These are phyloP conservation scores for Pogoniulus pusillus DNA, from an alignment of 2,797 vertebrate genomes.

Conservation along the genomic window DNA sequence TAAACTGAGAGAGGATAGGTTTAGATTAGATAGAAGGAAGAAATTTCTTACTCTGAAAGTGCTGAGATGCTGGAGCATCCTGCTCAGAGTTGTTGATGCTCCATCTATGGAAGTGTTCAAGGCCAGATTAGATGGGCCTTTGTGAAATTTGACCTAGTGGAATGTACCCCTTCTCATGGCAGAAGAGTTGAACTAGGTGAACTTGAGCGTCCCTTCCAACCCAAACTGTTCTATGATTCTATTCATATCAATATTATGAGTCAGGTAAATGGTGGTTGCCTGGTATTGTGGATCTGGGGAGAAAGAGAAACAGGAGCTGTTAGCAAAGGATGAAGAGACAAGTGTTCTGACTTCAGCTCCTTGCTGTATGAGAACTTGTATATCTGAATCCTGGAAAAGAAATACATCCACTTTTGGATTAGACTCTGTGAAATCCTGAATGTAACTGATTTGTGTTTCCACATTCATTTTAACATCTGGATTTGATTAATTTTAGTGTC, in stretches of 20 bases:
- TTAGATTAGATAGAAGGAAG: too few relatives aligned
- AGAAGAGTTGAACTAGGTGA: too few relatives aligned
- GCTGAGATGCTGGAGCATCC: too few relatives aligned
- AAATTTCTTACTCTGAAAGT: too few relatives aligned
- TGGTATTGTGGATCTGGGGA: background rate
- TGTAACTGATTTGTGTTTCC: background rate
- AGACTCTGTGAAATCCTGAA: background rate
- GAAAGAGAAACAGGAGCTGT: background rate
- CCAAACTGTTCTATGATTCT: background rate
- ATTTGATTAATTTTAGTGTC: background rate
- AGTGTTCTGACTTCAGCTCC: background rate
- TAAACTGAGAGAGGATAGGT: background rate
- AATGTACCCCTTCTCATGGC: background rate
- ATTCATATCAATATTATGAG: background rate
- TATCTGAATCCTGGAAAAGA: background rate
- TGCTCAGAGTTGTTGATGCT: too few relatives aligned
- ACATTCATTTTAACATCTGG: background rate
- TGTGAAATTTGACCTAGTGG: background rate
- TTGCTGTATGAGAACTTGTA: background rate
- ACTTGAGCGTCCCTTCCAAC: background rate
- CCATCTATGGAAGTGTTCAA: background rate
- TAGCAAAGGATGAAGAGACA: background rate
- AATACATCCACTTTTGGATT: background rate
- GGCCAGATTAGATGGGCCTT: background rate
- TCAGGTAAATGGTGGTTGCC: background rate